Evolutionary conservation across 2,888 invertebrate genomes (phyloP), one percentile per base, ranked within the genome.

Genomic region (Luffia ferchaultella): DNA sequence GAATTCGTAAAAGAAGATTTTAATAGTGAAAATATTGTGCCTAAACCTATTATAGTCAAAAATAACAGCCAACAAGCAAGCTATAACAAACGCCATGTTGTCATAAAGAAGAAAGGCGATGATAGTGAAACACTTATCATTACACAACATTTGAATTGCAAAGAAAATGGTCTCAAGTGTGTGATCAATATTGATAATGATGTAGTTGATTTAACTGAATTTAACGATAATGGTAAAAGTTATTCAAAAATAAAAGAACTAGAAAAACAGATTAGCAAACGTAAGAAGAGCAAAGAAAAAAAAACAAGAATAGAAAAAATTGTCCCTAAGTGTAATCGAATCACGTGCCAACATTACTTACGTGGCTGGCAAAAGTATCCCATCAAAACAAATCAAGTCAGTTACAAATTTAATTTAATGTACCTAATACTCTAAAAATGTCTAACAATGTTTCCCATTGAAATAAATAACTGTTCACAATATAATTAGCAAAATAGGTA

Each of bases 311-410:
- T 9, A 43, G n/a, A 46, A 46, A 40, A 46, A 16, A 20, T 20
- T 1, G 16, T 30, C 17, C 17, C 5, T 48, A n/a, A 7, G 16
- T 18, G 48, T 9, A 18, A 18, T 18, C 41, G 48, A 18, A 19
- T 18, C 46, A 51, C 7, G 47, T 52, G 2, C 50, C 53, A 12
- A 52, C 60, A n/a, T 40, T 54, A 5, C 54, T 60, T 19, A n/a
- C 53, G 16, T 52, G 54, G 3, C 19, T 50, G 9, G n/a, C 41
- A 19, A 50, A 43, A 16, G 20, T 15, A 1, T 5, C 16, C 15
- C 15, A 42, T 41, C 18, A n/a, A 20, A 43, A 57, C 3, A 48
- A 57, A 2, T 57, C 54, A 12, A 7, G 30, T 30, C 3, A 30
- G 30, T 30, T 7, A 30, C 3, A 30, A 30, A n/a, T n/a, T n/a